Conservation (phyloP, 2,797 vertebrate genomes). For the Ctenosaura bakeri region DNA sequence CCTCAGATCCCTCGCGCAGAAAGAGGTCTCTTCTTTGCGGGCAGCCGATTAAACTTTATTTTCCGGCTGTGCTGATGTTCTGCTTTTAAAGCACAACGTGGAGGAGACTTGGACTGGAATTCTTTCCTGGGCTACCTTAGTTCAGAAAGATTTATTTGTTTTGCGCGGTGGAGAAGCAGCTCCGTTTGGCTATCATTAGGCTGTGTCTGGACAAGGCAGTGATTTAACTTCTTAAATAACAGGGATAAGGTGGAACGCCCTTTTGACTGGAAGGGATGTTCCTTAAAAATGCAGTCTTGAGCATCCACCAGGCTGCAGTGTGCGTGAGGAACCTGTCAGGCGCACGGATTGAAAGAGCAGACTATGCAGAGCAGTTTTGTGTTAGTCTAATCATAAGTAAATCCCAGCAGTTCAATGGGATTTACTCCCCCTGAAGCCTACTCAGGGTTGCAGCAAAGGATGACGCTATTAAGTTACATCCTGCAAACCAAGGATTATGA, state of each 20-base stretch:
- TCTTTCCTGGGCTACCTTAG: no score
- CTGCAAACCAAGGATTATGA: not conserved
- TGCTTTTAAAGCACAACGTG: not conserved
- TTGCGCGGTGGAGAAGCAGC: not conserved
- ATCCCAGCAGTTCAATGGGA: not conserved
- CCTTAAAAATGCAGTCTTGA: not conserved
- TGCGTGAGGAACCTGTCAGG: not conserved
- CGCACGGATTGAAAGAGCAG: conserved; percentile 22
- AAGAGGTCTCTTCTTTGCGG: not conserved
- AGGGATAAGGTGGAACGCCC: not conserved
- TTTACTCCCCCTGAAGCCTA: not conserved
- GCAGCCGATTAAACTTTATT: not conserved
- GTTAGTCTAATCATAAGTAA: not conserved
- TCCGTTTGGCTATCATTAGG: fast-evolving
- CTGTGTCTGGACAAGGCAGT: not conserved
- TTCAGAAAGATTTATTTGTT: not conserved
- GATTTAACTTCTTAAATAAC: not conserved
- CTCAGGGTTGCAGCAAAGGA: not conserved
- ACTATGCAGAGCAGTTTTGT: not conserved
- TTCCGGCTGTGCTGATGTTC: no score
- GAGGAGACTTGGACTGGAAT: no score
- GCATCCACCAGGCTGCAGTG: not conserved
- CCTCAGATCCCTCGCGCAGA: no score
- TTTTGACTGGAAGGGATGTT: not conserved
- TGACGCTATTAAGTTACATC: not conserved